These are phyloP conservation scores for Periparus ater DNA, from an alignment of 2,797 vertebrate genomes.

Conservation along the genomic window DNA sequence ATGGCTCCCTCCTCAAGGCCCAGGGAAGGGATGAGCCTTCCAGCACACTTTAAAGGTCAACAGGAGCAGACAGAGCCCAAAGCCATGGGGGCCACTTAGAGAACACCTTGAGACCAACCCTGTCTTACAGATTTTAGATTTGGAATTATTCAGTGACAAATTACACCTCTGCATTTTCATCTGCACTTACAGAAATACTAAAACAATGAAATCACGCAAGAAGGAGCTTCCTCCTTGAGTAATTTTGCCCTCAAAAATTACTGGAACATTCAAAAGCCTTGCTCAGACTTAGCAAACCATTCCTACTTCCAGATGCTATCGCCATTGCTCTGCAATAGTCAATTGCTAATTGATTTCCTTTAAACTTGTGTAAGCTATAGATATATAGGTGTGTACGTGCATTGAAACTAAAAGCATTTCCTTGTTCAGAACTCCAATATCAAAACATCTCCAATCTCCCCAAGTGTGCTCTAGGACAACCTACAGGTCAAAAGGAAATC, in stretches of 20 bases:
- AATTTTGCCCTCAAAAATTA: slow-evolving; percentile 29
- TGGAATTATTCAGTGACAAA: not conserved
- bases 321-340: not conserved
- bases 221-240: not conserved
- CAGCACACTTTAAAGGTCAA: not conserved
- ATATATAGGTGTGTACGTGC: slow-evolving; percentile 34
- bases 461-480: not conserved
- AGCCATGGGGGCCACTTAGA: not conserved
- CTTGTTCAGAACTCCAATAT: not conserved
- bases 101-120: not conserved
- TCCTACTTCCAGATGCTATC: slow-evolving; percentile 24
- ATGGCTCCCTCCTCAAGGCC: not conserved
- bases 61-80: not conserved
- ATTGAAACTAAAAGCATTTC: not conserved
- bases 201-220: not conserved
- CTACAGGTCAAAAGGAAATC: not conserved
- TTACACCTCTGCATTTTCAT: not conserved
- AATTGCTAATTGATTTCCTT: slow-evolving; percentile 55
- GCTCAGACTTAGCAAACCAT: not conserved
- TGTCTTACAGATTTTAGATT: not conserved
- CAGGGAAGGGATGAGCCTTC: not conserved
- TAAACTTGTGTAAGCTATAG: slow-evolving; percentile 37
- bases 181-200: not conserved
- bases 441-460: slow-evolving; percentile 1
- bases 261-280: not conserved